These are phyloP conservation scores for Caerostris extrusa DNA, from an alignment of 1,140 invertebrate genomes.

Conservation along the genomic window DNA sequence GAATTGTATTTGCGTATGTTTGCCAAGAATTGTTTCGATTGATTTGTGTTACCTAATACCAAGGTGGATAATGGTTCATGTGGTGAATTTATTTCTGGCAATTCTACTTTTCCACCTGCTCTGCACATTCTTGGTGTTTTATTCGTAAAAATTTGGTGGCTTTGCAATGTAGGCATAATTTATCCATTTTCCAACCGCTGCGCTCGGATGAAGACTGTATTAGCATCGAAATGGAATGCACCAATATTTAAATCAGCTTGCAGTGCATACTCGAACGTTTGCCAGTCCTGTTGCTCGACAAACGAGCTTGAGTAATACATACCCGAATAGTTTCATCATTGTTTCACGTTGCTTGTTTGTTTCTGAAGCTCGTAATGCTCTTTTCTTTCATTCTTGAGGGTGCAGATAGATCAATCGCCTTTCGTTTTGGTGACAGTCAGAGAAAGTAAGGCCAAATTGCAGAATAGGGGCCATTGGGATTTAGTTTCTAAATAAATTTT, in stretches of 20 bases:
- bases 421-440: not conserved
- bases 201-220: not conserved
- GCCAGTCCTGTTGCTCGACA: not conserved
- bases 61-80: slow-evolving; percentile 78
- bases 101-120: slow-evolving; percentile 80
- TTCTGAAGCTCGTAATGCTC: not conserved
- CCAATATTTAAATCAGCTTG: not conserved
- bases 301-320: not conserved
- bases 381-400: not conserved
- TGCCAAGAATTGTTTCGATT: slow-evolving; percentile 80
- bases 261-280: not conserved
- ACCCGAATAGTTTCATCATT: not conserved
- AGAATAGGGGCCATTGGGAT: too few relatives aligned
- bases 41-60: slow-evolving; percentile 75
- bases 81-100: slow-evolving; percentile 79
- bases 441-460: not conserved
- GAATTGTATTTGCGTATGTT: slow-evolving; percentile 81
- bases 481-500: too few relatives aligned
- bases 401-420: not conserved
- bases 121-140: slow-evolving; percentile 81
- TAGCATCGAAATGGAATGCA: not conserved
- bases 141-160: slow-evolving; percentile 71
- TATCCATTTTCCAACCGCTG: not conserved
- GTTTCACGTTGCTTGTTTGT: not conserved
- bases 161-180: slow-evolving; percentile 78